These are phyloP conservation scores for Premnoplex brunnescens DNA, from an alignment of 2,797 vertebrate species.

Conservation along the genomic window DNA sequence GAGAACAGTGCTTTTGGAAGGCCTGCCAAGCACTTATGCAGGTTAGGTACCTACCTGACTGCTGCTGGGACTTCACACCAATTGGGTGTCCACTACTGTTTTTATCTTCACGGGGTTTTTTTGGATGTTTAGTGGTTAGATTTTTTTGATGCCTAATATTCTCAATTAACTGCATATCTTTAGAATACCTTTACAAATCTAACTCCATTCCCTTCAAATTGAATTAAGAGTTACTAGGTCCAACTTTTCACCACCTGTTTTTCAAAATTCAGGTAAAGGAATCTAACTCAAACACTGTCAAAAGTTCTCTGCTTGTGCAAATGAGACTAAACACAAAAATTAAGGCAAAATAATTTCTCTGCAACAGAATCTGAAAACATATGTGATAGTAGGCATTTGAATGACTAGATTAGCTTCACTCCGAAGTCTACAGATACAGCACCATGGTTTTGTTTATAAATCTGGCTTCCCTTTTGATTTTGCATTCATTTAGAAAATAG, in stretches of 20 bases:
- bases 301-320: neutral
- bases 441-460: conserved; percentile 6
- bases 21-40: neutral
- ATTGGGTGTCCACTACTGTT: neutral
- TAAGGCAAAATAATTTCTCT: conserved; percentile 24
- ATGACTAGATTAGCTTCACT: neutral
- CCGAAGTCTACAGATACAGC: neutral
- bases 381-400: neutral
- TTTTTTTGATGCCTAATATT: neutral
- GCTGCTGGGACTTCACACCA: neutral
- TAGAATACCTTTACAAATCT: neutral
- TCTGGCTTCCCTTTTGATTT: conserved; percentile 22
- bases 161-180: neutral
- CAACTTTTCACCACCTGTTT: neutral
- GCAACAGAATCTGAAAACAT: neutral
- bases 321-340: neutral
- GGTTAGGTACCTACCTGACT: neutral
- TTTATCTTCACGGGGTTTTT: neutral
- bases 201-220: neutral
- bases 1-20: neutral
- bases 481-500: neutral
- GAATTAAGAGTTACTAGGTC: neutral
- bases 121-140: fast-evolving
- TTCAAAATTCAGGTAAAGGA: neutral
- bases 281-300: neutral